These are phyloP conservation scores for Ommatoiulus sabulosus DNA, from an alignment of 2,888 invertebrate species.

Conservation along the genomic window DNA sequence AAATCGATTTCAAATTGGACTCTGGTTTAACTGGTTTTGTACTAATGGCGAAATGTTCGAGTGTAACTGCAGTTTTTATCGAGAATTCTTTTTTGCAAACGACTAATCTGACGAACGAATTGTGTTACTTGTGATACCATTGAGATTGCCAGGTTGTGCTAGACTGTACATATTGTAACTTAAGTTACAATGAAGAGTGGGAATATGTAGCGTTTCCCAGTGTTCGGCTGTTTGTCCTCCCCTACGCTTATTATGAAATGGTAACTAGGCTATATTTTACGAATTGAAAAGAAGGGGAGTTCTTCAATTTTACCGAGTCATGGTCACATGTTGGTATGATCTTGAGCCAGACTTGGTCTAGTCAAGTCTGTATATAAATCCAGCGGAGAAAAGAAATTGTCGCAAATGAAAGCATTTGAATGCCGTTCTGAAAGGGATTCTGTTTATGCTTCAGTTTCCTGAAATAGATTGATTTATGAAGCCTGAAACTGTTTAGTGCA, in stretches of 20 bases:
- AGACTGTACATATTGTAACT: conserved; percentile 8
- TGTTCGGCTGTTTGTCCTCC: neutral
- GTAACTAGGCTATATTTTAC: conserved; percentile 14
- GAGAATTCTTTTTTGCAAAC: neutral
- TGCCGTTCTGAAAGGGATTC: neutral
- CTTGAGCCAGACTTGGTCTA: conserved; percentile 43
- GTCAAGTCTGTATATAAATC: conserved; percentile 43
- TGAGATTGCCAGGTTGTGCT: conserved; percentile 39
- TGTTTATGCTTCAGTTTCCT: neutral
- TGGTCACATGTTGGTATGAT: conserved; percentile 35
- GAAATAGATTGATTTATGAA: neutral
- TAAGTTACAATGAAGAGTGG: neutral
- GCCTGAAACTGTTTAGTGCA: neutral
- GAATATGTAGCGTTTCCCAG: neutral
- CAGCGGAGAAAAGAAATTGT: conserved; percentile 21
- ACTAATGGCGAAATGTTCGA: conserved; percentile 8
- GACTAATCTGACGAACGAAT: conserved; percentile 22
- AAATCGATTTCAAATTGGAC: neutral
- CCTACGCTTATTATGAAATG: conserved; percentile 25
- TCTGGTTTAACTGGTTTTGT: neutral
- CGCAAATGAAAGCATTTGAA: neutral
- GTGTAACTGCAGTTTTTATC: conserved; percentile 21
- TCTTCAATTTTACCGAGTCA: conserved; percentile 17
- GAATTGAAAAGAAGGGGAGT: neutral
- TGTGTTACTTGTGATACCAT: conserved; percentile 36